Conservation (phyloP, 2,113 vertebrate genomes). For the cat (Felis catus) region DNA sequence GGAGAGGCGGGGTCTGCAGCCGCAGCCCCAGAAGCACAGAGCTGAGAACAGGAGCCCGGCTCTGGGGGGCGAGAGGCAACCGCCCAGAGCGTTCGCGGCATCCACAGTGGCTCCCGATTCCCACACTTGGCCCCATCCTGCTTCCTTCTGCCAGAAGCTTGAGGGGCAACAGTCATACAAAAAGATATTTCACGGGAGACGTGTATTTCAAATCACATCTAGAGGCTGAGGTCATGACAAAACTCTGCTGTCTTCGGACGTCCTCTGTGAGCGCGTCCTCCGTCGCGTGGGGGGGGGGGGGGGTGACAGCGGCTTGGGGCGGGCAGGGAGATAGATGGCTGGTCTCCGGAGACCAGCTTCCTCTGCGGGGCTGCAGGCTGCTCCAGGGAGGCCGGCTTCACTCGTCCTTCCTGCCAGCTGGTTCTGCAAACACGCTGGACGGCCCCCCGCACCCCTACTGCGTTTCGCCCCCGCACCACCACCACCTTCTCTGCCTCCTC, state of each 20-base stretch:
- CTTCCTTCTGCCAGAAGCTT: not conserved
- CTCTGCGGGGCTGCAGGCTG: not conserved
- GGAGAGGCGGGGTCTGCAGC: not conserved
- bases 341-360: not conserved
- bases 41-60: not conserved
- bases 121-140: not conserved
- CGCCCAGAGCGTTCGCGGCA: fast-evolving
- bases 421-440: not conserved
- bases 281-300: fast-evolving
- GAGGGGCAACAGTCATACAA: not conserved
- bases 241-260: not conserved
- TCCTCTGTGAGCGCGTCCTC: fast-evolving
- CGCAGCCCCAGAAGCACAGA: not conserved
- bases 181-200: not conserved
- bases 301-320: fast-evolving
- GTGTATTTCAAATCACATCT: not conserved
- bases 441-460: not conserved
- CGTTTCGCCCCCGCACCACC: not conserved
- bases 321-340: too few relatives aligned
- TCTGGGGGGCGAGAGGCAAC: too few relatives aligned
- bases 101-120: not conserved
- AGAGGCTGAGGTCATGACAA: not conserved
- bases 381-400: not conserved
- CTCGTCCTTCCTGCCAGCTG: not conserved
- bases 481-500: not conserved